Conservation (phyloP, 2,113 vertebrate genomes). For the Microtus ochrogaster region DNA sequence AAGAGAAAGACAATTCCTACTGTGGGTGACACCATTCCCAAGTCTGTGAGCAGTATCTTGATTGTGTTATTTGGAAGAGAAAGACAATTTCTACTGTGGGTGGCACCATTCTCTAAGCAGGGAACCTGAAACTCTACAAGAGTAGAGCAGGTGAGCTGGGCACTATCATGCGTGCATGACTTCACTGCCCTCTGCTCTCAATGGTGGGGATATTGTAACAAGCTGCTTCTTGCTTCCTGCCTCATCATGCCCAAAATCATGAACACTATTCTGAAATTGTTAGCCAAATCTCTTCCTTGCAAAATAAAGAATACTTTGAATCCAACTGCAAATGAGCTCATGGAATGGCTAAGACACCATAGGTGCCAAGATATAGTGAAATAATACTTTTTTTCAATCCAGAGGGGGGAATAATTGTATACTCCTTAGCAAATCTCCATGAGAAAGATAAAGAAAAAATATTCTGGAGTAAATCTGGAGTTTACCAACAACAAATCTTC, state of each 20-base stretch:
- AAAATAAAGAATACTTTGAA: neutral
- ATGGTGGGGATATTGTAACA: neutral
- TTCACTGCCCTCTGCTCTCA: neutral
- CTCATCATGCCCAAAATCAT: neutral
- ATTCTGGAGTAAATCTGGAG: conserved; percentile 49
- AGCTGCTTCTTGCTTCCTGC: neutral
- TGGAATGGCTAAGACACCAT: neutral
- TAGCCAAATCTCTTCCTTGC: neutral
- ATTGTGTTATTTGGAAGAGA: neutral
- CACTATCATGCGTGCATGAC: no score
- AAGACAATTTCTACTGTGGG: neutral
- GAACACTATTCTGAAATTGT: neutral
- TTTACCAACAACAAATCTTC: conserved; percentile 36
- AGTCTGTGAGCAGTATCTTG: neutral
- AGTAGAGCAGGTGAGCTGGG: neutral
- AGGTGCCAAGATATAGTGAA: conserved; percentile 13
- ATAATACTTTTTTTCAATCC: conserved; percentile 30
- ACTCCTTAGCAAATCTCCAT: neutral
- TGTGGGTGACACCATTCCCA: neutral
- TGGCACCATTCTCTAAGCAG: neutral
- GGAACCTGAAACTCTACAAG: neutral
- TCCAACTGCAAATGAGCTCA: neutral
- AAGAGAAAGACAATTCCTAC: no score
- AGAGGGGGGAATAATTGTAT: conserved; percentile 15
- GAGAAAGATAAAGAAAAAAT: neutral